These are phyloP conservation scores for Pimpla rufipes DNA, from an alignment of 2,888 invertebrate genomes.

Conservation along the genomic window DNA sequence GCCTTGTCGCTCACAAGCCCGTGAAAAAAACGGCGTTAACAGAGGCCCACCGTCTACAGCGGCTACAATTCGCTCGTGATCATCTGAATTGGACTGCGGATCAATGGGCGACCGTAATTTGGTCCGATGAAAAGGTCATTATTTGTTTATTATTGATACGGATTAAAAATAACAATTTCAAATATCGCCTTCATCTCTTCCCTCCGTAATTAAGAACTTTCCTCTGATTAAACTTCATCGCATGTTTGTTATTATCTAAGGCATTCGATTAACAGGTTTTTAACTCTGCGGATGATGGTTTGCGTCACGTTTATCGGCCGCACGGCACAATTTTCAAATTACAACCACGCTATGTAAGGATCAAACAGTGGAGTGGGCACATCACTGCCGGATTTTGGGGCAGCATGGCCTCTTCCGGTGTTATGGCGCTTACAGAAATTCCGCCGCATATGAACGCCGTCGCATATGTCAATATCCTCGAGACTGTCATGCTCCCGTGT, in stretches of 20 bases:
- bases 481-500: conserved; percentile 40
- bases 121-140: conserved; percentile 23
- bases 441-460: conserved; percentile 29
- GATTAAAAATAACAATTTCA: background rate
- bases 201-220: background rate
- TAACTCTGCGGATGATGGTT: conserved; percentile 17
- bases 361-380: conserved; percentile 50
- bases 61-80: conserved; percentile 9
- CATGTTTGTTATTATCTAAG: background rate
- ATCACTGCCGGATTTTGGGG: conserved; percentile 60
- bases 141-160: background rate
- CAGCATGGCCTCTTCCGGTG: conserved; percentile 53
- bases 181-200: background rate
- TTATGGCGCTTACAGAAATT: conserved; percentile 22
- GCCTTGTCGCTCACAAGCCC: background rate
- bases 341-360: conserved; percentile 31
- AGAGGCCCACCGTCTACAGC: background rate
- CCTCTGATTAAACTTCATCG: background rate
- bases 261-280: conserved; percentile 24
- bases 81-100: conserved; percentile 11
- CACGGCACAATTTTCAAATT: background rate
- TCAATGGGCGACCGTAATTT: background rate
- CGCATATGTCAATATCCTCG: conserved; percentile 28
- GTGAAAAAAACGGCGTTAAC: background rate
- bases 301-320: conserved; percentile 36